Conservation (phyloP, 1,140 invertebrate species). For the Cylas formicarius region DNA sequence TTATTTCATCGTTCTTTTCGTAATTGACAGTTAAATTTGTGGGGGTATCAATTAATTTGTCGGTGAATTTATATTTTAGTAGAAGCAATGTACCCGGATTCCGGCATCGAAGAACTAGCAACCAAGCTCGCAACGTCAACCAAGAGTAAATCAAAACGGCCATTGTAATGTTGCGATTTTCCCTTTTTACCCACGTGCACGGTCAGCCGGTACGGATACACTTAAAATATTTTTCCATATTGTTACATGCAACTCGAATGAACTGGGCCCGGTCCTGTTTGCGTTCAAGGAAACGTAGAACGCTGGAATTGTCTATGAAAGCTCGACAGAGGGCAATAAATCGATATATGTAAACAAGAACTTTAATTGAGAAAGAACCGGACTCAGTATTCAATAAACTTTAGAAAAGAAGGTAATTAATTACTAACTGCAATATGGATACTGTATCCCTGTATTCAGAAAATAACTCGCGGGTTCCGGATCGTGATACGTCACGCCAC, state of each 20-base stretch:
- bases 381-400: neutral
- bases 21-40: no score
- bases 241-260: neutral
- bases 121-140: constrained; percentile 29
- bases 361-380: neutral
- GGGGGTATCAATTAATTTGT: neutral
- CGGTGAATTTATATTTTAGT: neutral
- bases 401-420: neutral
- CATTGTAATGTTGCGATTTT: constrained; percentile 16
- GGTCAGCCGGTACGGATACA: constrained; percentile 26
- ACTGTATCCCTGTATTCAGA: constrained; percentile 20
- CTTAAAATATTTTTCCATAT: constrained; percentile 14
- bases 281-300: no score
- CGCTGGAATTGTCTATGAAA: no score
- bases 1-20: no score
- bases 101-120: constrained; percentile 16
- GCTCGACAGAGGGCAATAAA: no score
- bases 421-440: constrained; percentile 28
- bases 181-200: constrained; percentile 12
- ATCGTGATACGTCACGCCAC: constrained; percentile 12
- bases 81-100: constrained; percentile 11
- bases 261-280: no score
- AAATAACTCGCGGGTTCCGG: constrained; percentile 18
- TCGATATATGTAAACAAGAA: neutral
- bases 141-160: constrained; percentile 34